Evolutionary conservation across 2,888 invertebrate genomes (phyloP), one percentile per base, ranked within the genome.

Genomic region (Cephonodes hylas): DNA sequence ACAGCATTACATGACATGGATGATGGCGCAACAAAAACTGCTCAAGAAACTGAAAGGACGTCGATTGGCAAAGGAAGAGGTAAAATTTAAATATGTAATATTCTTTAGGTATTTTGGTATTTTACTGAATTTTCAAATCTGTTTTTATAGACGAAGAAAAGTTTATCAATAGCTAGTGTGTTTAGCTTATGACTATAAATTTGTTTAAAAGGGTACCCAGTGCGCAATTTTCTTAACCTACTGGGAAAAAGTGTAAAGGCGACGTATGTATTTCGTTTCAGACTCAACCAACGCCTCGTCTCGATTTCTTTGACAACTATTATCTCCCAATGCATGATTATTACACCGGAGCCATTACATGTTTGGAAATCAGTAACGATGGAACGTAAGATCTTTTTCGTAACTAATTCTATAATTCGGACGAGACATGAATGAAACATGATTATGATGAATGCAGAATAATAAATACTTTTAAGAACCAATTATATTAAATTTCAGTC

Each of bases 271-370:
- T 45, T 57, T 1, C 18, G 4, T 23, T 75, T 58, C 79, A 92
- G 90, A 70, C 69, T 61, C 89, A 90, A 83, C 90, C 91, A 0
- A 88, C 74, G 1, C 90, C 92, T 3, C 83, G 91, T 0, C 72
- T 91, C 34, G 91, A 91, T 68, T 90, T 91, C 63, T 6, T 60
- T 0, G 95, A 97, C 75, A 95, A 94, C 74, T 96, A 95, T 88
- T 89, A 93, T 42, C 85, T 96, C 38, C 91, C 95, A 1, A 96
- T 96, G 95, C 97, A 97, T 77, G 96, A 97, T 78, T 93, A 93
- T 48, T 93, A 93, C 62, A 95, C 95, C 27, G 97, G 97, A 6
- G 89, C 88, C 13, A 93, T 97, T 31, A 93, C 95, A 0, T 90
- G 92, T 63, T 87, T 97, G 61, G 92, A 94, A 63, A 93, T 95